Evolutionary conservation across 2,797 vertebrate genomes (phyloP).

Genomic region (Pristis pectinata): DNA sequence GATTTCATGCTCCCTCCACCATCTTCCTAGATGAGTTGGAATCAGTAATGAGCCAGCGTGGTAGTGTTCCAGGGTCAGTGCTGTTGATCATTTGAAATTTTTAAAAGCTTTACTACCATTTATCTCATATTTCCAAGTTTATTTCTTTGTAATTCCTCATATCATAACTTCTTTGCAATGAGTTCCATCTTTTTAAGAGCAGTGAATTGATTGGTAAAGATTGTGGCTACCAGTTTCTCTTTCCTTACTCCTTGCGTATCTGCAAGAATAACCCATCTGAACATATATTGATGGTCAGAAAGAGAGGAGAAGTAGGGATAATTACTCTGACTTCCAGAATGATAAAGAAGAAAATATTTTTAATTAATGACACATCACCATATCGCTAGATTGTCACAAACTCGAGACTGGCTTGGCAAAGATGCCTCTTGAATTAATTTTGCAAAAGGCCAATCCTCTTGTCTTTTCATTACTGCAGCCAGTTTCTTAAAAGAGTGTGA

Average conservation of each 20-base stretch:
- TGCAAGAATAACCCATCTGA: background rate
- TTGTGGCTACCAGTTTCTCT: background rate
- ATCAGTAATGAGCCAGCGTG: constrained; percentile 91
- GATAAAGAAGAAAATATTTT: background rate
- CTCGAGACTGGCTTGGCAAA: background rate
- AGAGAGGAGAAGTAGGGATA: background rate
- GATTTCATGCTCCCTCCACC: constrained; percentile 90
- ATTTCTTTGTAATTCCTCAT: background rate
- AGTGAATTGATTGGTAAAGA: background rate
- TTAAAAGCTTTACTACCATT: background rate
- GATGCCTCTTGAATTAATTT: background rate
- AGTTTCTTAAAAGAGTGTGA: background rate
- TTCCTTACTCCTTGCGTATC: background rate
- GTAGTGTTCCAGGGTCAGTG: constrained; percentile 67
- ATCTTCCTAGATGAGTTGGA: constrained; percentile 96
- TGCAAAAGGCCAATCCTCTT: background rate
- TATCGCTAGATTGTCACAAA: background rate
- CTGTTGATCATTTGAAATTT: background rate
- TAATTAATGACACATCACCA: background rate
- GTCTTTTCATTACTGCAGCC: background rate
- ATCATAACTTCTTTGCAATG: background rate
- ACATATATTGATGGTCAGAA: background rate
- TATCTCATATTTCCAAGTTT: background rate
- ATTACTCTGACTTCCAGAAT: background rate
- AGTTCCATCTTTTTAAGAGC: background rate